phyloP scores from a whole-genome alignment of 2,888 invertebrate genomes.

The Neoscelio sp. region DNA sequence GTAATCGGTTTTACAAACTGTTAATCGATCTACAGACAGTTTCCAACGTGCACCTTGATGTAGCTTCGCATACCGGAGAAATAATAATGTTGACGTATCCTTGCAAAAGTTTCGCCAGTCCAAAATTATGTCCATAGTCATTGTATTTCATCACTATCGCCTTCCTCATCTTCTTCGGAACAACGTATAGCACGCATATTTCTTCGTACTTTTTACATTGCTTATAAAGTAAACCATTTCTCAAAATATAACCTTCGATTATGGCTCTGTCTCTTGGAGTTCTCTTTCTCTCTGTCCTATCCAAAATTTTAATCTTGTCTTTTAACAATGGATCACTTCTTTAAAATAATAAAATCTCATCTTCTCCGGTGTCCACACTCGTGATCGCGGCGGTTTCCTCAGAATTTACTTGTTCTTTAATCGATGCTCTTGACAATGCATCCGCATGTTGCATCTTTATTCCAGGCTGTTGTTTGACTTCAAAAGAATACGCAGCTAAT shows the following conservation, averaged over 20 bases:
- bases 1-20: no score
- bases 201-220: no score
- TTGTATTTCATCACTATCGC: constrained; percentile 63
- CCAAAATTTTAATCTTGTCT: constrained; percentile 74
- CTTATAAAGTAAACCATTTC: constrained; percentile 8
- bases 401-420: no score
- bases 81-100: constrained; percentile 58
- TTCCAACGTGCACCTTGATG: constrained; percentile 52
- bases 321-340: neutral
- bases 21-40: constrained; percentile 69
- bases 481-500: no score
- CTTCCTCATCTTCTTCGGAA: constrained; percentile 28
- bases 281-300: no score
- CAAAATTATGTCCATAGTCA: constrained; percentile 52
- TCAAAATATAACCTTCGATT: neutral
- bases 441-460: constrained; percentile 27
- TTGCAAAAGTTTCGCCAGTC: constrained; percentile 15
- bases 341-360: neutral
- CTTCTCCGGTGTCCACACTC: constrained; percentile 4
- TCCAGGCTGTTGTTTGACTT: constrained; percentile 13
- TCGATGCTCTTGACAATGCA: constrained; percentile 21
- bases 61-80: constrained; percentile 55
- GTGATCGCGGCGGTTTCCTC: neutral
- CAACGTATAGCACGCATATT: constrained; percentile 26
- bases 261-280: neutral